Percentiles rank a stretch among this genome's conserved stretches.
phyloP scores from a whole-genome alignment of 2,797 vertebrate genomes.

The Xenopus petersii region DNA sequence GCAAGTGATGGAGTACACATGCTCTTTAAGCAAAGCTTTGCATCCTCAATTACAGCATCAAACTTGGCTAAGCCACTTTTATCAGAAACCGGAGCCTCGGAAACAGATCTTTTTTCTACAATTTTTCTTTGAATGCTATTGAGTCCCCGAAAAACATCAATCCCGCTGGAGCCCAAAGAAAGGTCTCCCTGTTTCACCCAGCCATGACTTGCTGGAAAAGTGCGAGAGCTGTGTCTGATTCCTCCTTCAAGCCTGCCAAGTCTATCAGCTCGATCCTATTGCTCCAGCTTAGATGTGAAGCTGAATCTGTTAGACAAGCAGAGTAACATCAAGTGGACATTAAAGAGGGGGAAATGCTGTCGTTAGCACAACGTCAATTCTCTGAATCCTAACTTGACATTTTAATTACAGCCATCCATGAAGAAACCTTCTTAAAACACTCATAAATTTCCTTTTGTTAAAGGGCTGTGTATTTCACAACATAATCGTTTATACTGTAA shows the following conservation, averaged over 20 bases:
- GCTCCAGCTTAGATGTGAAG: too few relatives aligned
- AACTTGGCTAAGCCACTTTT: neutral
- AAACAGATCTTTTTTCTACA: too few relatives aligned
- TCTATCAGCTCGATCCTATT: too few relatives aligned
- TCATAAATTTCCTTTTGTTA: neutral
- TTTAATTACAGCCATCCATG: constrained; percentile 29
- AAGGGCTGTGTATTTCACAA: neutral
- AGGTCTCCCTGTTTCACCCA: too few relatives aligned
- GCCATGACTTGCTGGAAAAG: too few relatives aligned
- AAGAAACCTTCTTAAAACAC: constrained; percentile 16
- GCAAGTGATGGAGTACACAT: constrained; percentile 5
- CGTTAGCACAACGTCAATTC: constrained; percentile 40
- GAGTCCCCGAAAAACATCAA: too few relatives aligned
- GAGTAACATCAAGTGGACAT: constrained; percentile 40
- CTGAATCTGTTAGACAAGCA: neutral
- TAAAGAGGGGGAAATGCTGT: constrained; percentile 25
- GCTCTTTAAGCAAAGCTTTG: neutral
- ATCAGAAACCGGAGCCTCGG: neutral
- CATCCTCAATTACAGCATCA: constrained; percentile 11
- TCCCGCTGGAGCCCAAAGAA: too few relatives aligned
- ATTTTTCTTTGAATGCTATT: too few relatives aligned
- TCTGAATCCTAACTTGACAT: constrained; percentile 36
- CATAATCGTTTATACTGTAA: too few relatives aligned
- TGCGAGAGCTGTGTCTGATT: too few relatives aligned
- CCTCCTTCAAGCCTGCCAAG: too few relatives aligned